phyloP scores from a whole-genome alignment of 1,140 invertebrate genomes.

The Proctacanthus coquilletti region DNA sequence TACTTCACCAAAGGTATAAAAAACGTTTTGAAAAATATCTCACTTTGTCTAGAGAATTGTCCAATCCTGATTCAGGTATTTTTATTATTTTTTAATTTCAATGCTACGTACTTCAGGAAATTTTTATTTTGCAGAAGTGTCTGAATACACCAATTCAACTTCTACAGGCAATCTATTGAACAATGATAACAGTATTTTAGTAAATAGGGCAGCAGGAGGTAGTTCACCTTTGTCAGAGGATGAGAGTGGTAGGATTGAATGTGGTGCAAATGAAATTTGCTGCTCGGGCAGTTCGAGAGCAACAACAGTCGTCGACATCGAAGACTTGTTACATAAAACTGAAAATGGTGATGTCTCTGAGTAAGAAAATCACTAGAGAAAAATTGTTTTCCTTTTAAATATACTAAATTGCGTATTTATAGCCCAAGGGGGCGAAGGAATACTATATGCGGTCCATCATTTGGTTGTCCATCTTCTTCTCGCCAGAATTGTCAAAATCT shows the following conservation, averaged over 20 bases:
- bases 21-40: constrained; percentile 35
- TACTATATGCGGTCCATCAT: constrained; percentile 33
- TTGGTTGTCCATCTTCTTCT: constrained; percentile 31
- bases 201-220: too few species aligned
- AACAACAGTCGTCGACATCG: constrained; percentile 46
- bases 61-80: constrained; percentile 26
- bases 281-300: constrained; percentile 22
- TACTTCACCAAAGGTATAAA: constrained; percentile 57
- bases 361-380: too few species aligned
- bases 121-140: too few species aligned
- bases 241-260: too few species aligned
- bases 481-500: constrained; percentile 35
- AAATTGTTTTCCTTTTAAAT: too few species aligned
- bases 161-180: too few species aligned
- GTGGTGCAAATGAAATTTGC: constrained; percentile 15
- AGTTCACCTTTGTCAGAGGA: too few species aligned
- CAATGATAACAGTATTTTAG: too few species aligned
- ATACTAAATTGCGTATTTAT: too few species aligned
- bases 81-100: background rate
- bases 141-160: too few species aligned
- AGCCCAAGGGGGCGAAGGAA: too few species aligned
- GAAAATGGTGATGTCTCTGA: constrained; percentile 12
- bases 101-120: too few species aligned
- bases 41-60: constrained; percentile 26
- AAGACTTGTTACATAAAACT: constrained; percentile 42